Percentiles rank a stretch among this genome's conserved stretches.
Conservation (phyloP, 2,888 invertebrate genomes). For the Lithosia quadra region DNA sequence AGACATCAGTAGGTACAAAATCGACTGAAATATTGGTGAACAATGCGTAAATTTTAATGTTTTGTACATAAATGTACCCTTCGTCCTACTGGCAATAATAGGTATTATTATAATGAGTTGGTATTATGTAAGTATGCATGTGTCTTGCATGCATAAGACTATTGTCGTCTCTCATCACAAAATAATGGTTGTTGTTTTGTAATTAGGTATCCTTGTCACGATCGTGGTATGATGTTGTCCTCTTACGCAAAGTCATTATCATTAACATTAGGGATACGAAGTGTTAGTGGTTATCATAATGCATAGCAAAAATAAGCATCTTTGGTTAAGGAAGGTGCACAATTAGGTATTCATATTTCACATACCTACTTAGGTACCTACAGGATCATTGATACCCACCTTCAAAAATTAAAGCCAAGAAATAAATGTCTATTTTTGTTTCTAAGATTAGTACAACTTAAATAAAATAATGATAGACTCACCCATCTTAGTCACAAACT, state of each 20-base stretch:
- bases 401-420: too few relatives aligned
- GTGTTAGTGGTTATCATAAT: not conserved
- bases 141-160: not conserved
- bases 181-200: constrained; percentile 2
- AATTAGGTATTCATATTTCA: too few relatives aligned
- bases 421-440: not conserved
- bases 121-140: not conserved
- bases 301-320: not conserved
- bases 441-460: not conserved
- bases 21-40: too few relatives aligned
- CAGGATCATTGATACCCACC: too few relatives aligned
- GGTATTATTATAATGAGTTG: too few relatives aligned
- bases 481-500: not conserved
- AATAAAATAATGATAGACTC: not conserved
- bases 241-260: not conserved
- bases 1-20: too few relatives aligned
- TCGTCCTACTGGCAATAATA: too few relatives aligned
- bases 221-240: not conserved
- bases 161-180: not conserved
- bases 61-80: too few relatives aligned
- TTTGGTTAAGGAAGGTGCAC: too few relatives aligned
- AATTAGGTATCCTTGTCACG: not conserved
- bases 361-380: too few relatives aligned
- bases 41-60: too few relatives aligned
- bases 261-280: not conserved